Conservation (phyloP, 2,797 vertebrate genomes). For the Pseudochromis fuscus region DNA sequence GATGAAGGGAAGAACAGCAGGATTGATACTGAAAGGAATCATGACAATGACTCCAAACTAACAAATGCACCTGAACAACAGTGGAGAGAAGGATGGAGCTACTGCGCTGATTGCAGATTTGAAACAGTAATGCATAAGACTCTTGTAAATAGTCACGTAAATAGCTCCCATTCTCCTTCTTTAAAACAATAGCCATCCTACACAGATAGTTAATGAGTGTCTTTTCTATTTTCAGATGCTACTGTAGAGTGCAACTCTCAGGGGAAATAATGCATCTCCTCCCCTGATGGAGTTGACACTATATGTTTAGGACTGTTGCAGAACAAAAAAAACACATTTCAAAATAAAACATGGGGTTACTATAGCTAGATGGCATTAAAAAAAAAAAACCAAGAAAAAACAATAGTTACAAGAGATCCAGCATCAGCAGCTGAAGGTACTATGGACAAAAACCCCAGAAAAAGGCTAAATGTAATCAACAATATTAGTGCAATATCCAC, state of each 20-base stretch:
- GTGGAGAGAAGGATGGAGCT: slow-evolving; percentile 9
- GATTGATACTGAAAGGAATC: slow-evolving; percentile 11
- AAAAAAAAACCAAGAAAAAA: neutral
- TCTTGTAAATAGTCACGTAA: slow-evolving; percentile 27
- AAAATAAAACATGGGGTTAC: neutral
- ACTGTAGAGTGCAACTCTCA: slow-evolving; percentile 38
- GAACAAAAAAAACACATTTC: neutral
- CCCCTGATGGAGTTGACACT: slow-evolving; percentile 16
- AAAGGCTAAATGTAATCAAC: too few relatives aligned
- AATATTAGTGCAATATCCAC: neutral
- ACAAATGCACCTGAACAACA: slow-evolving; percentile 16
- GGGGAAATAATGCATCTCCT: slow-evolving; percentile 35
- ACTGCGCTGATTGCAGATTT: slow-evolving; percentile 10
- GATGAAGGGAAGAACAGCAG: slow-evolving; percentile 2
- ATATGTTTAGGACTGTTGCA: neutral
- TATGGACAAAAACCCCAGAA: too few relatives aligned
- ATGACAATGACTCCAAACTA: neutral
- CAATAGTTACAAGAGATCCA: too few relatives aligned
- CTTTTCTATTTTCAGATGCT: slow-evolving; percentile 57
- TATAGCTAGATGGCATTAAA: neutral
- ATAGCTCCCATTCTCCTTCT: slow-evolving; percentile 38
- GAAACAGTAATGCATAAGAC: slow-evolving; percentile 18
- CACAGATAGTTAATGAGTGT: slow-evolving; percentile 45
- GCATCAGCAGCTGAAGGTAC: too few relatives aligned
- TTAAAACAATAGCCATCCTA: slow-evolving; percentile 53